These are phyloP conservation scores for Holacanthella duospinosa DNA, from an alignment of 2,888 invertebrate species.

Conservation along the genomic window DNA sequence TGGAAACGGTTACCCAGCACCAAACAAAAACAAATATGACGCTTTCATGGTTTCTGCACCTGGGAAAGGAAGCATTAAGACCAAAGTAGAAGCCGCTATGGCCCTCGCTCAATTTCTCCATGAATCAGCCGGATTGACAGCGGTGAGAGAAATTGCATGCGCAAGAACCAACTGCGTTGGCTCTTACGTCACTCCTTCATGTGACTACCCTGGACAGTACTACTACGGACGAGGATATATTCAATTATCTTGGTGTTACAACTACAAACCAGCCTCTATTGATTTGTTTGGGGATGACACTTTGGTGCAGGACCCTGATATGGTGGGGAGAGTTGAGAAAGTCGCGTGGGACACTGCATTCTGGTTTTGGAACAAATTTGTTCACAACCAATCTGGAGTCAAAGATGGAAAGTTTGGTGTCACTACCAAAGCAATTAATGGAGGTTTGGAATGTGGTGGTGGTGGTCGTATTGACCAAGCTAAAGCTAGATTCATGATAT, in stretches of 20 bases:
- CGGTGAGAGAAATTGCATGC: conserved; percentile 19
- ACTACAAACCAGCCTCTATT: neutral
- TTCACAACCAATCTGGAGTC: conserved; percentile 4
- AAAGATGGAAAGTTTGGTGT: conserved; percentile 11
- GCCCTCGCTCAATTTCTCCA: conserved; percentile 24
- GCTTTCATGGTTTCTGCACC: conserved; percentile 15
- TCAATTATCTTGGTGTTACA: conserved; percentile 10
- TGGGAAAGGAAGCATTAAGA: conserved; percentile 12
- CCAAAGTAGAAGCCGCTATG: conserved; percentile 27
- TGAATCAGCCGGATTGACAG: conserved; percentile 22
- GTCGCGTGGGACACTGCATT: conserved; percentile 10
- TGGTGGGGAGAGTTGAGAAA: neutral
- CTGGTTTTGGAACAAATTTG: conserved; percentile 9
- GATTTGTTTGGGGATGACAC: conserved; percentile 2
- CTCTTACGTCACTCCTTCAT: conserved; percentile 14
- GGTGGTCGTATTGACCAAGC: conserved; percentile 7
- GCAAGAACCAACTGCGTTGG: conserved; percentile 15
- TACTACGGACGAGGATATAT: conserved; percentile 16
- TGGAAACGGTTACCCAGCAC: conserved; percentile 21
- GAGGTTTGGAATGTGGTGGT: conserved; percentile 7
- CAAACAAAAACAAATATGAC: conserved; percentile 17
- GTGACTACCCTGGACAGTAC: conserved; percentile 11
- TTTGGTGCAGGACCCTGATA: conserved; percentile 1
- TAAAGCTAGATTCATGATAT: conserved; percentile 17
- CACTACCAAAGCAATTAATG: conserved; percentile 8